Percentiles rank a stretch among this genome's conserved stretches.
phyloP scores from a whole-genome alignment of 2,113 vertebrate genomes.

The Anguilla rostrata region DNA sequence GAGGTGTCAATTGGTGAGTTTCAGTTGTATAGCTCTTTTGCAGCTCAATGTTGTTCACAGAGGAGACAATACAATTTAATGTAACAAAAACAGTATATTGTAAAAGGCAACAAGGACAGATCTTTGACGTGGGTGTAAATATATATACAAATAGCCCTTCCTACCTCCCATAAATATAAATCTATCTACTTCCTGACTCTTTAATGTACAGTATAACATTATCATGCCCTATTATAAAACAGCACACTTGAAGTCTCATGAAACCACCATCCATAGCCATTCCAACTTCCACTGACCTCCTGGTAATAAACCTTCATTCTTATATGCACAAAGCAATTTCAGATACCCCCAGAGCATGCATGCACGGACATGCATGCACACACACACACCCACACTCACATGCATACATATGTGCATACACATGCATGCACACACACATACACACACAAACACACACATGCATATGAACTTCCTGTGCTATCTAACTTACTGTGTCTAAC shows the following conservation, averaged over 20 bases:
- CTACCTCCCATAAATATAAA: too few species aligned
- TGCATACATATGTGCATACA: background rate
- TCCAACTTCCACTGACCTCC: background rate
- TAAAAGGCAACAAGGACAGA: too few species aligned
- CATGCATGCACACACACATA: background rate
- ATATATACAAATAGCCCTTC: too few species aligned
- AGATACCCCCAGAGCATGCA: background rate
- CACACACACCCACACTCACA: background rate
- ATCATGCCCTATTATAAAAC: too few species aligned
- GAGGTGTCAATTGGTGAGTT: too few species aligned
- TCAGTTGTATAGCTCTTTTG: background rate
- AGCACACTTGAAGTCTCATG: too few species aligned
- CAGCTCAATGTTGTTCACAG: background rate
- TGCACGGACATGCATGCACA: background rate
- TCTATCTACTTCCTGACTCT: too few species aligned
- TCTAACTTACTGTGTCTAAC: background rate
- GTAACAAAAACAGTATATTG: too few species aligned
- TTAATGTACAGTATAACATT: too few species aligned
- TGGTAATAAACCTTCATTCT: background rate
- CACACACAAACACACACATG: background rate
- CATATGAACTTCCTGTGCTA: background rate
- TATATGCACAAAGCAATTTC: background rate
- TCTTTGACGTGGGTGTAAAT: too few species aligned
- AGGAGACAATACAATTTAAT: too few species aligned
- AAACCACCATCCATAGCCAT: background rate